Percentiles rank a stretch among this genome's conserved stretches.
phyloP scores from a whole-genome alignment of 2,888 invertebrate species.

The Alcis repandata region DNA sequence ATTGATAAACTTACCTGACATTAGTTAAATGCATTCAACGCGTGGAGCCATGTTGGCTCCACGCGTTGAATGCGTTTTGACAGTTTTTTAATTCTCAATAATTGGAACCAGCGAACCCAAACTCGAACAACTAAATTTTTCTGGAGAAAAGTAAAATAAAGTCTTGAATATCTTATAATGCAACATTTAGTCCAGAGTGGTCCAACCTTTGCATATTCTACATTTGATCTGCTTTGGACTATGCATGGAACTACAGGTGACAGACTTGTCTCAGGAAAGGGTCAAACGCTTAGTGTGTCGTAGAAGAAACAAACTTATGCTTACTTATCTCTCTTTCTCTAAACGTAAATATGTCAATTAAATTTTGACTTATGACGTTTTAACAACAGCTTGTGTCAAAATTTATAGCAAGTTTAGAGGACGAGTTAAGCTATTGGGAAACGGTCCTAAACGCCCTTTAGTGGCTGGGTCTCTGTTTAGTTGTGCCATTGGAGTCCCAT shows the following conservation, averaged over 20 bases:
- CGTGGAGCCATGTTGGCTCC: not conserved
- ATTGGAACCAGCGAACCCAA: no score
- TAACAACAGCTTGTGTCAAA: slow-evolving; percentile 11
- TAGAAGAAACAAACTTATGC: slow-evolving; percentile 78
- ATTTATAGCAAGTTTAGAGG: slow-evolving; percentile 21
- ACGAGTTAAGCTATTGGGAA: slow-evolving; percentile 64
- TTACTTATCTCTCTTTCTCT: slow-evolving; percentile 53
- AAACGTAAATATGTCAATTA: slow-evolving; percentile 27
- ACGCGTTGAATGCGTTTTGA: no score
- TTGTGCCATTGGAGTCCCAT: slow-evolving; percentile 63
- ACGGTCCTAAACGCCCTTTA: slow-evolving; percentile 60
- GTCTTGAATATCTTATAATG: slow-evolving; percentile 41
- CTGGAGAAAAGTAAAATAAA: not conserved
- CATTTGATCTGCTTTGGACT: slow-evolving; percentile 66
- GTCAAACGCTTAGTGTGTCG: slow-evolving; percentile 79
- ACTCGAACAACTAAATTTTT: no score
- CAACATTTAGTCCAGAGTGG: slow-evolving; percentile 35
- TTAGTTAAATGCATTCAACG: not conserved
- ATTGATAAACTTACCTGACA: not conserved
- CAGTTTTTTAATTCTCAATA: no score
- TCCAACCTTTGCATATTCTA: slow-evolving; percentile 47
- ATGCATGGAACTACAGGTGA: slow-evolving; percentile 81
- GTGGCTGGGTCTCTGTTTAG: slow-evolving; percentile 66
- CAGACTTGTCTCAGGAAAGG: slow-evolving; percentile 58
- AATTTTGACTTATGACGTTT: slow-evolving; percentile 10